Percentiles rank a stretch among this genome's conserved stretches.
phyloP scores from a whole-genome alignment of 2,888 invertebrate genomes.

The Lymantria monacha region DNA sequence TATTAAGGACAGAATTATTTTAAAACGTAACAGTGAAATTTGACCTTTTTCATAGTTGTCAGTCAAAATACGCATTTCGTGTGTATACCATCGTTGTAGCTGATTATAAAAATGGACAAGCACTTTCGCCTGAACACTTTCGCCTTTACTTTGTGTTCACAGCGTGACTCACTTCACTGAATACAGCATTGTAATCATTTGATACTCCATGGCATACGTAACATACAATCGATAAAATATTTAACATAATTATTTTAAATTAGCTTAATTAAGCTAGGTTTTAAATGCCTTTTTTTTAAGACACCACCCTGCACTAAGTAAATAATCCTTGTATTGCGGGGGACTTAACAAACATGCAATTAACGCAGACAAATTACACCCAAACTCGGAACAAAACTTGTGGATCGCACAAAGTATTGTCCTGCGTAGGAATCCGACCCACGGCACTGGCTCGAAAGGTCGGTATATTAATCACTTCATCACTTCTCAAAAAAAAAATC shows the following conservation, averaged over 20 bases:
- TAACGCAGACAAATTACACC: too few species aligned
- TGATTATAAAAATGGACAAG: constrained; percentile 29
- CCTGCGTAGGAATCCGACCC: too few species aligned
- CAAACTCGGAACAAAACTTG: too few species aligned
- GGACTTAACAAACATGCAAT: too few species aligned
- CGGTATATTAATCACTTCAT: too few species aligned
- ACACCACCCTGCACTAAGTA: too few species aligned
- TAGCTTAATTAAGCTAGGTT: neutral
- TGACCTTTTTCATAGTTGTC: neutral
- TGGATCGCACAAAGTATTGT: too few species aligned
- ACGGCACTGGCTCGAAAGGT: too few species aligned
- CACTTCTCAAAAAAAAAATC: too few species aligned
- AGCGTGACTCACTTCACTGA: constrained; percentile 55
- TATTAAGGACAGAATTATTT: neutral
- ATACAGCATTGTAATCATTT: constrained; percentile 18
- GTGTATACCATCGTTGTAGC: constrained; percentile 3
- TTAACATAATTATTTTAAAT: neutral
- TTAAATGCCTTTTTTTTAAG: too few species aligned
- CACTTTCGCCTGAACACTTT: constrained; percentile 73
- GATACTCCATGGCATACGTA: neutral
- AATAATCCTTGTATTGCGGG: too few species aligned
- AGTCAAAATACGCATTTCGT: neutral
- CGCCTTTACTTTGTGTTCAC: constrained; percentile 59
- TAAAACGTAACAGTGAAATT: constrained; percentile 1
- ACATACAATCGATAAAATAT: neutral